phyloP scores from a whole-genome alignment of 2,797 vertebrate species.

The Acanthopagrus latus region DNA sequence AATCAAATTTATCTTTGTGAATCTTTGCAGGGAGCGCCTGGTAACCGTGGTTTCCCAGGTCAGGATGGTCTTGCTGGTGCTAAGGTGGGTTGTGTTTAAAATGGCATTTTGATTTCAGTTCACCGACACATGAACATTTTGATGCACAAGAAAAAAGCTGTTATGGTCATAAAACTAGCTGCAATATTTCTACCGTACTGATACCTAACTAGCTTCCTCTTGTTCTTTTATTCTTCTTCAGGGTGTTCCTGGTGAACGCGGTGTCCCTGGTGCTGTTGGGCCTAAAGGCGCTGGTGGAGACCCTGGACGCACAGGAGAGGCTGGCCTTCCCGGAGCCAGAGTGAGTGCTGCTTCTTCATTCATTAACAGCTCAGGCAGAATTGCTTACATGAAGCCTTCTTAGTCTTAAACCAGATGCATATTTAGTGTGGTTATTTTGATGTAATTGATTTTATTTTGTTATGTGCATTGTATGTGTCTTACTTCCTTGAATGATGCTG shows the following conservation, averaged over 20 bases:
- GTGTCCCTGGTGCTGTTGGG: conserved; percentile 90
- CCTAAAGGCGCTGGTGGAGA: conserved; percentile 94
- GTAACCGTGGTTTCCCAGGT: conserved; percentile 98
- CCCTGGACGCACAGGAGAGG: conserved; percentile 94
- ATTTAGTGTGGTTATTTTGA: not conserved
- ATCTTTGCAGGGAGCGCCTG: conserved; percentile 91
- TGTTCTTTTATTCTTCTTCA: conserved; percentile 56
- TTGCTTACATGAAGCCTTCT: not conserved
- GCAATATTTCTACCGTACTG: not conserved
- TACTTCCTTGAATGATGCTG: not conserved
- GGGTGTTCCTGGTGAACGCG: conserved; percentile 96
- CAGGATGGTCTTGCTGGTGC: conserved; percentile 96
- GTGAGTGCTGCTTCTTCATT: conserved; percentile 80
- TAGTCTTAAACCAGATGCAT: not conserved
- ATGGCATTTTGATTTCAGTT: not conserved
- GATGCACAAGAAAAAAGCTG: not conserved
- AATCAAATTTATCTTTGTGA: conserved; percentile 41
- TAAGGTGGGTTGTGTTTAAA: conserved; percentile 87
- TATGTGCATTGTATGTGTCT: not conserved
- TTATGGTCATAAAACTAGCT: not conserved
- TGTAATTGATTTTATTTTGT: not conserved
- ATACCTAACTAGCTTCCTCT: not conserved
- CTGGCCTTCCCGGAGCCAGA: conserved; percentile 96
- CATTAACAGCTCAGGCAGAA: not conserved
- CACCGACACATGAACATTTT: not conserved